phyloP scores from a whole-genome alignment of 2,888 invertebrate genomes.

The Euplagia quadripunctaria region DNA sequence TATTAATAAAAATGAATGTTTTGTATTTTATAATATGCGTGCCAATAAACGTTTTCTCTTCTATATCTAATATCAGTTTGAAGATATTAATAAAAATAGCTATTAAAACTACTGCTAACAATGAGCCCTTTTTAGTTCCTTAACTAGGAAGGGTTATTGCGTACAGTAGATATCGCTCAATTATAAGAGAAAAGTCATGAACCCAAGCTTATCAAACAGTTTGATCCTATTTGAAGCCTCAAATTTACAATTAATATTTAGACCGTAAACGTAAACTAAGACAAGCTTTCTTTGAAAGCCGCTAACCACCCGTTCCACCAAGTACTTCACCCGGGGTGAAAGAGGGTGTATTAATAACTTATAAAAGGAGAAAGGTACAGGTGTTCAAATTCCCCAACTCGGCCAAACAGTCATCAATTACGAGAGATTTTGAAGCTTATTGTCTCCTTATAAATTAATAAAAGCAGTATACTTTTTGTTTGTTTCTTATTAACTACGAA shows the following conservation, averaged over 20 bases:
- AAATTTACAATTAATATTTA: slow-evolving; percentile 31
- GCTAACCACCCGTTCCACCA: not conserved
- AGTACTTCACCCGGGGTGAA: slow-evolving; percentile 24
- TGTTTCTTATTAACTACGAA: slow-evolving; percentile 66
- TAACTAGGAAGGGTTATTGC: too few species aligned
- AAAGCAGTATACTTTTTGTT: slow-evolving; percentile 71
- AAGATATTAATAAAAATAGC: too few species aligned
- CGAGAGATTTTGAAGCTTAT: slow-evolving; percentile 67
- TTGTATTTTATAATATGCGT: too few species aligned
- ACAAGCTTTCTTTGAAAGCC: slow-evolving; percentile 19
- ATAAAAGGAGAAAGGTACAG: slow-evolving; percentile 58
- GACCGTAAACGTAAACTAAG: slow-evolving; percentile 10
- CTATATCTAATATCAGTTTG: too few species aligned
- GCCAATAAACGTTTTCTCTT: too few species aligned
- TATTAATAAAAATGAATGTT: too few species aligned
- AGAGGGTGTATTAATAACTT: slow-evolving; percentile 53
- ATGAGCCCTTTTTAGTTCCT: too few species aligned
- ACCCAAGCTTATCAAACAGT: not conserved
- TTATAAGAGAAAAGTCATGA: too few species aligned
- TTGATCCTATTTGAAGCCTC: slow-evolving; percentile 10
- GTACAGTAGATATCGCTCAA: too few species aligned
- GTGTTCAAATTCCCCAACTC: slow-evolving; percentile 65
- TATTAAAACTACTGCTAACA: too few species aligned
- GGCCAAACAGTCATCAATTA: slow-evolving; percentile 72
- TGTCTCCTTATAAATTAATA: slow-evolving; percentile 73